Conservation (phyloP, 2,113 vertebrate genomes). For the Peucedramus taeniatus region DNA sequence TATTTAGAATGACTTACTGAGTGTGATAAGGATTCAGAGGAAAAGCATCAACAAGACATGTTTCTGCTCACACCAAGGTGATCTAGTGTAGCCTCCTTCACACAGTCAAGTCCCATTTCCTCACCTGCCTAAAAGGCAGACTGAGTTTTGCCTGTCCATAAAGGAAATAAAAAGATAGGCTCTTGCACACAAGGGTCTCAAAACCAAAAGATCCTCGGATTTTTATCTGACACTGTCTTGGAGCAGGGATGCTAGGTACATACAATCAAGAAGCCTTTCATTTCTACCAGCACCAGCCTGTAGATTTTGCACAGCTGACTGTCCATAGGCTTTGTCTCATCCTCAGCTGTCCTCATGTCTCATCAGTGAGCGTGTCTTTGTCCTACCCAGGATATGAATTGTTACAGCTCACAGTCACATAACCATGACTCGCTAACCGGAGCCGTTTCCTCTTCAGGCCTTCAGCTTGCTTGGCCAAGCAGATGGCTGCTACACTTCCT, state of each 20-base stretch:
- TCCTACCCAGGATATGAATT: not conserved
- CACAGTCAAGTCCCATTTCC: not conserved
- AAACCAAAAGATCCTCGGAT: not conserved
- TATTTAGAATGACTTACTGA: not conserved
- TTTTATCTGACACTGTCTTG: not conserved
- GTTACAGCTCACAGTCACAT: not conserved
- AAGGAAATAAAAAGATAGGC: not conserved
- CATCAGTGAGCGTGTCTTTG: not conserved
- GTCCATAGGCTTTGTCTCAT: not conserved
- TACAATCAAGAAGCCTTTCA: not conserved
- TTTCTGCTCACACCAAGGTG: not conserved
- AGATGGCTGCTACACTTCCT: not conserved
- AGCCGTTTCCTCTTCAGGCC: not conserved
- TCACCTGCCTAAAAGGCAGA: not conserved
- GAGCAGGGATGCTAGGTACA: accelerated
- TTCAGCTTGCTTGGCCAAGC: not conserved
- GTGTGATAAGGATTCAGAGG: not conserved
- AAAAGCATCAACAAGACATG: not conserved
- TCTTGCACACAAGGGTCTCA: not conserved
- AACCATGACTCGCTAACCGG: not conserved
- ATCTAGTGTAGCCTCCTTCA: not conserved
- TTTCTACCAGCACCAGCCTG: not conserved
- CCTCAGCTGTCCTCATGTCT: not conserved
- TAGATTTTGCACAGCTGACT: not conserved
- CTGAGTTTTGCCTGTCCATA: not conserved